phyloP scores from a whole-genome alignment of 2,888 invertebrate genomes.

The Netelia melanura region DNA sequence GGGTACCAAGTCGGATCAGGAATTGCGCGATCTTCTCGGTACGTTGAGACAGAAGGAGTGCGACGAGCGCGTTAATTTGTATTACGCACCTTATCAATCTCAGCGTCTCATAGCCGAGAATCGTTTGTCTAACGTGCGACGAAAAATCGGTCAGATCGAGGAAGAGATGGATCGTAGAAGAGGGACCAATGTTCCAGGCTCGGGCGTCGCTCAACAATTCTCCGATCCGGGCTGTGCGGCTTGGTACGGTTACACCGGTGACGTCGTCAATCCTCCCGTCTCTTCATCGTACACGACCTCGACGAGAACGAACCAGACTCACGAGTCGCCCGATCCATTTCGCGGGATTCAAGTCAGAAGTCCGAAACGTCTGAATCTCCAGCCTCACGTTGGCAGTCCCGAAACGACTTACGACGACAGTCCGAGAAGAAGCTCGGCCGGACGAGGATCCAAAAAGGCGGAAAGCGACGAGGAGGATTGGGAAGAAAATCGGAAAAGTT shows the following conservation, averaged over 20 bases:
- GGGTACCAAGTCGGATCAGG: slow-evolving; percentile 77
- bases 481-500: slow-evolving; percentile 32
- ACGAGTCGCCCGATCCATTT: slow-evolving; percentile 79
- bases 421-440: slow-evolving; percentile 64
- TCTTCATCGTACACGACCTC: slow-evolving; percentile 6
- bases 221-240: slow-evolving; percentile 59
- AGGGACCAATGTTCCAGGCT: slow-evolving; percentile 51
- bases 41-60: slow-evolving; percentile 79
- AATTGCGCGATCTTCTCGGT: slow-evolving; percentile 78
- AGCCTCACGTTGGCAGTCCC: slow-evolving; percentile 78
- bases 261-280: slow-evolving; percentile 36
- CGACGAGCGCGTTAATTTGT: slow-evolving; percentile 79
- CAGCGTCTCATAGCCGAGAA: slow-evolving; percentile 79
- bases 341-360: slow-evolving; percentile 67
- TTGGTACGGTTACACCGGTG: slow-evolving; percentile 69
- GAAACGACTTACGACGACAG: slow-evolving; percentile 73
- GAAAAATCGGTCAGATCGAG: slow-evolving; percentile 80
- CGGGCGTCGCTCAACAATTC: slow-evolving; percentile 6
- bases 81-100: slow-evolving; percentile 78
- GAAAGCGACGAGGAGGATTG: slow-evolving; percentile 56
- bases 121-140: slow-evolving; percentile 76
- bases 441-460: slow-evolving; percentile 2
- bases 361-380: slow-evolving; percentile 76
- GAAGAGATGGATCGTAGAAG: slow-evolving; percentile 77
- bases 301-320: slow-evolving; percentile 36